A percentile compares a stretch with the other conserved stretches of the same genome.
These are phyloP conservation scores for Botia almorhae DNA, from an alignment of 2,797 vertebrate species.

Conservation along the genomic window DNA sequence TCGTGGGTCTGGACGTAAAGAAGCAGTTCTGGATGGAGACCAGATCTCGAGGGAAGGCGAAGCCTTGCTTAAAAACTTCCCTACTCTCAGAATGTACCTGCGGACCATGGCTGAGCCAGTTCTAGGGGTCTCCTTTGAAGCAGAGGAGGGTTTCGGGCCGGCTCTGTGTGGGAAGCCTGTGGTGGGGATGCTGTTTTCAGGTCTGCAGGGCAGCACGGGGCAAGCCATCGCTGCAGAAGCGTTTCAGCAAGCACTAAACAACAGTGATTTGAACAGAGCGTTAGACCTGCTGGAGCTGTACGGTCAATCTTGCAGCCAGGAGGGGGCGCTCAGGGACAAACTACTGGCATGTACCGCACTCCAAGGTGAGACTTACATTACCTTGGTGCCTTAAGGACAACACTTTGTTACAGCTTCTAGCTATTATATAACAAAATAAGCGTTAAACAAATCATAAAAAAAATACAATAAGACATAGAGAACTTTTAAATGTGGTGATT, in stretches of 20 bases:
- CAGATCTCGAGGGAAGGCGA: conserved; percentile 88
- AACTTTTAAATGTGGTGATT: too few species aligned
- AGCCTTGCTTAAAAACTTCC: conserved; percentile 84
- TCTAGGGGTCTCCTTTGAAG: conserved; percentile 53
- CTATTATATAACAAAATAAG: not conserved
- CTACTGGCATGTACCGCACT: conserved; percentile 86
- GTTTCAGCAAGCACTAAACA: conserved; percentile 84
- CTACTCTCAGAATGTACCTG: conserved; percentile 82
- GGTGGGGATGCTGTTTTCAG: conserved; percentile 82
- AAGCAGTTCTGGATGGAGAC: conserved; percentile 83
- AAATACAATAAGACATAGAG: too few species aligned
- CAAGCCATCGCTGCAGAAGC: conserved; percentile 77
- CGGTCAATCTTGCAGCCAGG: conserved; percentile 74
- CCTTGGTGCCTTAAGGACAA: too few species aligned
- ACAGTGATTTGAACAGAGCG: conserved; percentile 81
- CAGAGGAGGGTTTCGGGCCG: conserved; percentile 70
- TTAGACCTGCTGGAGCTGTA: conserved; percentile 86
- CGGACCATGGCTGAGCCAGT: conserved; percentile 83
- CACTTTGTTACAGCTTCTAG: not conserved
- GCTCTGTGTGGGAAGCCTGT: conserved; percentile 81
- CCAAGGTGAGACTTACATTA: conserved; percentile 76
- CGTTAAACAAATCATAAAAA: not conserved
- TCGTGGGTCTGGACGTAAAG: conserved; percentile 86
- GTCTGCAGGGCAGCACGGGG: conserved; percentile 79
- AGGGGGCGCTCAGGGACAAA: conserved; percentile 80